A percentile compares a stretch with the other conserved stretches of the same genome.
Evolutionary conservation across 2,888 invertebrate species (phyloP).

Genomic region (Cosmia trapezina): DNA sequence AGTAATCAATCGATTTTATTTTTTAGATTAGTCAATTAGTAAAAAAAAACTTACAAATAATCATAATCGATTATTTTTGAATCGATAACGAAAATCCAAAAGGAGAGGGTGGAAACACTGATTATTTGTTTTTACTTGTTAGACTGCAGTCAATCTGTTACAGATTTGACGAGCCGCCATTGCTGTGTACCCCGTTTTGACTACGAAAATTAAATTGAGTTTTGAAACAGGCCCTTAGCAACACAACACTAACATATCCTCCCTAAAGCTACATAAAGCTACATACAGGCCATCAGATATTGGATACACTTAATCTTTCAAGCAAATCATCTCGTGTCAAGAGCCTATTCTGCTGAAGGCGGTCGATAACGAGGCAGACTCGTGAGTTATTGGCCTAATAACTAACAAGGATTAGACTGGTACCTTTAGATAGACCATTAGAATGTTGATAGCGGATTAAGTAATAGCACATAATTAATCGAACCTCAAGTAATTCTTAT

Average conservation of each 20-base stretch:
- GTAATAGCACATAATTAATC: not conserved
- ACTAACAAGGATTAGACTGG: not conserved
- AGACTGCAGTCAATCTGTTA: too few species aligned
- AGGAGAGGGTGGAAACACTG: too few species aligned
- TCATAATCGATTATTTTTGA: too few species aligned
- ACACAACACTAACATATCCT: not conserved
- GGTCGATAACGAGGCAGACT: slow-evolving; percentile 30
- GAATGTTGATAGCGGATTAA: not conserved
- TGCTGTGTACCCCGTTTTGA: too few species aligned
- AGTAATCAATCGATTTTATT: too few species aligned
- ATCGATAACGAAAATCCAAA: too few species aligned
- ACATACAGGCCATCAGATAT: slow-evolving; percentile 5
- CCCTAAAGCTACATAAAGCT: not conserved
- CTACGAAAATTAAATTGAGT: too few species aligned
- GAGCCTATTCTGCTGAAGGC: slow-evolving; percentile 47
- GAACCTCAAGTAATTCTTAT: not conserved
- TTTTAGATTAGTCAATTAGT: too few species aligned
- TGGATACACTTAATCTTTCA: slow-evolving; percentile 43
- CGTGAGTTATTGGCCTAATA: slow-evolving; percentile 38
- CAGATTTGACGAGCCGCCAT: too few species aligned
- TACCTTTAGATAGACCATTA: not conserved
- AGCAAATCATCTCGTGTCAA: slow-evolving; percentile 47
- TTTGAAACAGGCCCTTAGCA: too few species aligned
- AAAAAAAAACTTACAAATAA: too few species aligned
- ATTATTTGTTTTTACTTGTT: too few species aligned